Conservation (phyloP, 2,113 vertebrate species). For the Otocyon megalotis region DNA sequence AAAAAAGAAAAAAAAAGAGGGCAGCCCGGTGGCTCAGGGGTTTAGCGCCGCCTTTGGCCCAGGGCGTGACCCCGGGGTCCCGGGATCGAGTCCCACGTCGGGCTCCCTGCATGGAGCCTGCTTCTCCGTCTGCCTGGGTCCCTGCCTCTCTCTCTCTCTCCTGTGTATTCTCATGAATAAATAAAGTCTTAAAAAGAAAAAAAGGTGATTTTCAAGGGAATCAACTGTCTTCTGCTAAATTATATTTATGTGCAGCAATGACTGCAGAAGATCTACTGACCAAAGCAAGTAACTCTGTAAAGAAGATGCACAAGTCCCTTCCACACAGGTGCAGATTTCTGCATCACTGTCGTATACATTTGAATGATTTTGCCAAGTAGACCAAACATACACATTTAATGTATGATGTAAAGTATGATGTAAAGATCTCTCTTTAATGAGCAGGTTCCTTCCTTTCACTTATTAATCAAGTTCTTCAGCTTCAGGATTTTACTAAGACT, state of each 20-base stretch:
- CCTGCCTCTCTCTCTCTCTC: too few relatives aligned
- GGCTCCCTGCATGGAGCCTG: too few relatives aligned
- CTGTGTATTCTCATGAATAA: too few relatives aligned
- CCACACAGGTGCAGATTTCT: not conserved
- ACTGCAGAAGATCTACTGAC: not conserved
- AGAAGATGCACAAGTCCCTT: not conserved
- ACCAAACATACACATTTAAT: not conserved
- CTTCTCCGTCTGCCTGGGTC: too few relatives aligned
- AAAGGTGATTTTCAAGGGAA: not conserved
- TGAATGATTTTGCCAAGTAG: conserved; percentile 14
- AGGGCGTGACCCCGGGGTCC: too few relatives aligned
- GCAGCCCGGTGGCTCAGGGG: too few relatives aligned
- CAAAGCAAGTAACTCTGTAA: not conserved
- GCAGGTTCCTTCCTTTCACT: not conserved
- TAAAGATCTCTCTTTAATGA: not conserved
- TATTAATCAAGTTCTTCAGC: not conserved
- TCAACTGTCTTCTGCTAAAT: not conserved
- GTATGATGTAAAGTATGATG: too few relatives aligned
- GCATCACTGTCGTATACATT: not conserved
- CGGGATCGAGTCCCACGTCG: too few relatives aligned
- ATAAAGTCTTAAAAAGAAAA: not conserved
- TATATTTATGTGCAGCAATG: not conserved
- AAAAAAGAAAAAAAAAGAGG: not conserved
- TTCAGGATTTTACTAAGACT: not conserved
- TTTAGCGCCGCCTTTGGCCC: too few relatives aligned